A percentile compares a stretch with the other conserved stretches of the same genome.
Evolutionary conservation across 1,140 invertebrate species (phyloP).

Genomic region (Luehdorfia chinensis): DNA sequence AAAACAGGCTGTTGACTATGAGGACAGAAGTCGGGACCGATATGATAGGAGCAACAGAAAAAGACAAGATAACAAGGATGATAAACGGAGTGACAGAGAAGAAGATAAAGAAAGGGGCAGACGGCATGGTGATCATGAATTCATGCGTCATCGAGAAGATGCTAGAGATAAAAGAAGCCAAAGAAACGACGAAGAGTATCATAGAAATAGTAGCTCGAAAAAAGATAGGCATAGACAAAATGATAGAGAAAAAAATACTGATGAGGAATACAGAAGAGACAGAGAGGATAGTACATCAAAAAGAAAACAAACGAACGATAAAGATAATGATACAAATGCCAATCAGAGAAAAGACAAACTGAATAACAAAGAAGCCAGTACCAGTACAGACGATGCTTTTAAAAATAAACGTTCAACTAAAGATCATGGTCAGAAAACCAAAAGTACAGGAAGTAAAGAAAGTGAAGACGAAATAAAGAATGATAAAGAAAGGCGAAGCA

Average conservation of each 20-base stretch:
- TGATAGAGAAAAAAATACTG: not conserved
- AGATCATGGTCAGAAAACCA: not conserved
- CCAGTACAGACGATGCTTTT: too few relatives aligned
- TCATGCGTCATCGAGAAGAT: slow-evolving; percentile 1
- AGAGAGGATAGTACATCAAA: not conserved
- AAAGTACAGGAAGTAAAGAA: slow-evolving; percentile 9
- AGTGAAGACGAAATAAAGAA: slow-evolving; percentile 16
- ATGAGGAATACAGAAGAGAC: not conserved
- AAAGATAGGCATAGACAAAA: not conserved
- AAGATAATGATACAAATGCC: slow-evolving; percentile 1
- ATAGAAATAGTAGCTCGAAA: not conserved
- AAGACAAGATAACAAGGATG: slow-evolving; percentile 2
- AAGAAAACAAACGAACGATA: not conserved
- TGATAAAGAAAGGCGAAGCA: slow-evolving; percentile 5
- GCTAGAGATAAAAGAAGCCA: slow-evolving; percentile 10
- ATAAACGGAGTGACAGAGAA: slow-evolving; percentile 1
- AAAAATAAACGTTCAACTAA: too few relatives aligned
- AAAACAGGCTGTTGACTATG: not conserved
- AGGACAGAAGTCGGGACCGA: slow-evolving; percentile 2
- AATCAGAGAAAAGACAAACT: slow-evolving; percentile 3
- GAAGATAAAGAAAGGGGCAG: slow-evolving; percentile 16
- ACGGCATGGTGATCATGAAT: slow-evolving; percentile 6
- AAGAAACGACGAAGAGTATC: slow-evolving; percentile 2
- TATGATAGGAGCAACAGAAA: slow-evolving; percentile 11
- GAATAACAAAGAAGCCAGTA: not conserved